Percentiles rank a stretch among this genome's conserved stretches.
Conservation (phyloP, 2,888 invertebrate species). For the Troides aeacus region DNA sequence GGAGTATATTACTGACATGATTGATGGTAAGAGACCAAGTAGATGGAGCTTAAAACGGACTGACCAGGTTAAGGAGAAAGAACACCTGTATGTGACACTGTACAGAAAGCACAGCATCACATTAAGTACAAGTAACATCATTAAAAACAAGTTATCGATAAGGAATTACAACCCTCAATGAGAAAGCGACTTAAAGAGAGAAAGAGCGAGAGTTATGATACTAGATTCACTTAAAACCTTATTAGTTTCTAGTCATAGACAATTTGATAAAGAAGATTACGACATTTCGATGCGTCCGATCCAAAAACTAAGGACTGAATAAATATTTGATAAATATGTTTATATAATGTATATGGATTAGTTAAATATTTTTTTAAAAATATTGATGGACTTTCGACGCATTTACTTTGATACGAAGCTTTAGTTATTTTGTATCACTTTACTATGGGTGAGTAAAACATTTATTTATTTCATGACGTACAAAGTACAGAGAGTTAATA, state of each 20-base stretch:
- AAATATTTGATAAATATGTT: constrained; percentile 12
- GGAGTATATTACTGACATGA: no score
- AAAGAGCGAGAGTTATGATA: no score
- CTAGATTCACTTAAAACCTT: background rate
- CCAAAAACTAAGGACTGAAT: background rate
- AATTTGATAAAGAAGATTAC: background rate
- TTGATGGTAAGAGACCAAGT: no score
- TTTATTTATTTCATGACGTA: background rate
- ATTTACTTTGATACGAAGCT: constrained; percentile 23
- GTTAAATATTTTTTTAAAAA: background rate
- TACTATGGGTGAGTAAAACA: constrained; percentile 1
- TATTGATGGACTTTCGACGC: constrained; percentile 14
- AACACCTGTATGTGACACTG: no score
- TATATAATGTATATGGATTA: background rate
- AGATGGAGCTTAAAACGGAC: no score
- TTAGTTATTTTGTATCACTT: constrained; percentile 16
- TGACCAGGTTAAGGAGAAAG: no score
- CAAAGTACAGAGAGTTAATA: background rate
- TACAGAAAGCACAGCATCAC: no score
- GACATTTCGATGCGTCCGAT: background rate
- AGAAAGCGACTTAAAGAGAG: no score
- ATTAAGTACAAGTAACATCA: no score
- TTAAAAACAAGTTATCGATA: no score
- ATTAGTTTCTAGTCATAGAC: background rate
- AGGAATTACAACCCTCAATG: no score